A percentile compares a stretch with the other conserved stretches of the same genome.
These are phyloP conservation scores for Congeria kusceri DNA, from an alignment of 2,888 invertebrate genomes.

Conservation along the genomic window DNA sequence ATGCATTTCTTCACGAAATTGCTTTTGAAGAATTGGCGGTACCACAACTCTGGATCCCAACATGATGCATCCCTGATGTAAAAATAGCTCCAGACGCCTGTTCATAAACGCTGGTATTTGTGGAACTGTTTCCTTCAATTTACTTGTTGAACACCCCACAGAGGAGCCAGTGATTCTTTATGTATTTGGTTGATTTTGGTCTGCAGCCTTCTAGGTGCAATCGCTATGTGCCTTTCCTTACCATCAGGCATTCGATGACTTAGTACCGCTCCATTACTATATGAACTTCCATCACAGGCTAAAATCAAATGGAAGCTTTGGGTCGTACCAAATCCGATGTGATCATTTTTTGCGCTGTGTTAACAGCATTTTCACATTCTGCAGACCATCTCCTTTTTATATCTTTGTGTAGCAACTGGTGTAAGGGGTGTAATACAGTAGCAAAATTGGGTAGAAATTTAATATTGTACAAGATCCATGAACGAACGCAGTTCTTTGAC, in stretches of 20 bases:
- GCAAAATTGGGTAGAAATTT: conserved; percentile 27
- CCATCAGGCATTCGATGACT: too few species aligned
- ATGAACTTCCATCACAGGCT: conserved; percentile 83
- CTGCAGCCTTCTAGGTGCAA: too few species aligned
- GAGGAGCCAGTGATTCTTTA: conserved; percentile 84
- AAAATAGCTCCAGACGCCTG: too few species aligned
- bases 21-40: conserved; percentile 59
- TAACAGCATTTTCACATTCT: conserved; percentile 35
- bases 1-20: conserved; percentile 70
- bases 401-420: conserved; percentile 27
- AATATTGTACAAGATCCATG: conserved; percentile 36
- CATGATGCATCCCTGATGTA: too few species aligned
- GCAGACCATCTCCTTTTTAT: conserved; percentile 29
- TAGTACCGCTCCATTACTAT: conserved; percentile 80
- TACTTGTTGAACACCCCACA: conserved; percentile 84
- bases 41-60: conserved; percentile 70
- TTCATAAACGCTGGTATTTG: too few species aligned
- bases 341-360: conserved; percentile 65
- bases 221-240: too few species aligned
- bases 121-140: conserved; percentile 59
- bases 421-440: conserved; percentile 22
- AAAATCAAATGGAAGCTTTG: conserved; percentile 73
- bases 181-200: conserved; percentile 84
- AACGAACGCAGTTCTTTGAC: conserved; percentile 36
- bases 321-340: too few species aligned